phyloP scores from a whole-genome alignment of 2,113 vertebrate genomes.

The Pluvialis apricaria region DNA sequence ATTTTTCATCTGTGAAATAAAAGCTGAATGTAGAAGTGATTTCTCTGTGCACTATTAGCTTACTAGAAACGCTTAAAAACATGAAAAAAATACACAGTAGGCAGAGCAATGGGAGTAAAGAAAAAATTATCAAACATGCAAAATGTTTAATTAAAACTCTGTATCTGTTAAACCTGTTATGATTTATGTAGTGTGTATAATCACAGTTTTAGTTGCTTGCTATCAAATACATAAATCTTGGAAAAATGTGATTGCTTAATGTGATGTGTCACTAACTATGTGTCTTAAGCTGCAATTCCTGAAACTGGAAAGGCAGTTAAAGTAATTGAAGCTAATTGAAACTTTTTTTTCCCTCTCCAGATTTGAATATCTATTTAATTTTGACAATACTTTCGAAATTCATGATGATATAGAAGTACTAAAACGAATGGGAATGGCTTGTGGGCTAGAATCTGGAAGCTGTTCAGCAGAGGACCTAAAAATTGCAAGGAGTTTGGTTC shows the following conservation, averaged over 20 bases:
- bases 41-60: neutral
- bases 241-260: neutral
- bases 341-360: conserved; percentile 62
- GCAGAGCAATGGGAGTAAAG: neutral
- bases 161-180: neutral
- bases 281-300: neutral
- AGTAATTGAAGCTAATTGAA: neutral
- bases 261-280: neutral
- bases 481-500: conserved; percentile 90
- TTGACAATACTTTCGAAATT: conserved; percentile 99
- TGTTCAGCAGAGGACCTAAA: conserved; percentile 95
- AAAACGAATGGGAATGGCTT: conserved; percentile 99
- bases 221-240: neutral
- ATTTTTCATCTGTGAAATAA: neutral
- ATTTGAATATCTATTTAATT: conserved; percentile 99
- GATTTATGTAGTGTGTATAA: neutral
- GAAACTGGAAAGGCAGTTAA: neutral
- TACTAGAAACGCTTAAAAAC: neutral
- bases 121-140: neutral
- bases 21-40: neutral
- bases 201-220: neutral
- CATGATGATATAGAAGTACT: conserved; percentile 98
- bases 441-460: conserved; percentile 92
- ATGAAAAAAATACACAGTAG: neutral
- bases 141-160: neutral